Evolutionary conservation across 2,797 vertebrate genomes (phyloP).

Genomic region (Limosa lapponica): DNA sequence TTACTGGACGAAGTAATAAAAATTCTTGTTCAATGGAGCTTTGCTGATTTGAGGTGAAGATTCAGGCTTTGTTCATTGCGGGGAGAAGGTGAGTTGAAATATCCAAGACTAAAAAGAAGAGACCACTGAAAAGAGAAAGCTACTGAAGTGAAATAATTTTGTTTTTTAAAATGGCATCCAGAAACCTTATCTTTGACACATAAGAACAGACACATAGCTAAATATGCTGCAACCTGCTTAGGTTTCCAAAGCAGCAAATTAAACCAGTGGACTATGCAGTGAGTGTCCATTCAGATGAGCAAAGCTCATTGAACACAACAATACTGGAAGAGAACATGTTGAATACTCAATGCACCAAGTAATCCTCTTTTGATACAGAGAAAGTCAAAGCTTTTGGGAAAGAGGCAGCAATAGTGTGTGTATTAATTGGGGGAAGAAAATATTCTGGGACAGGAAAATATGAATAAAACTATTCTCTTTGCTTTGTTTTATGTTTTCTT

Average conservation of each 20-base stretch:
- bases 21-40: conserved; percentile 29
- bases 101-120: conserved; percentile 16
- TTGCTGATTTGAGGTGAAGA: conserved; percentile 39
- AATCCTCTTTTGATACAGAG: conserved; percentile 52
- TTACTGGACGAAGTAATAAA: neutral
- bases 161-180: conserved; percentile 64
- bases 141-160: conserved; percentile 69
- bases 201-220: conserved; percentile 64
- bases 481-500: neutral
- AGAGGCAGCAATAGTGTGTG: neutral
- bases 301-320: conserved; percentile 69
- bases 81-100: conserved; percentile 17
- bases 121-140: conserved; percentile 37
- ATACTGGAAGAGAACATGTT: conserved; percentile 51
- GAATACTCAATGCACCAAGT: conserved; percentile 71
- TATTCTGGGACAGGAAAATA: neutral
- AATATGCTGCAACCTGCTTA: conserved; percentile 66
- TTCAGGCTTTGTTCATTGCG: neutral
- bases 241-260: conserved; percentile 65
- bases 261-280: conserved; percentile 69
- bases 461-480: neutral
- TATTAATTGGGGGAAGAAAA: neutral
- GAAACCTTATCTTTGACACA: conserved; percentile 69
- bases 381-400: conserved; percentile 9
- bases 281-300: conserved; percentile 73